Evolutionary conservation across 1,140 invertebrate genomes (phyloP).

Genomic region (Thaumetopoea pityocampa): DNA sequence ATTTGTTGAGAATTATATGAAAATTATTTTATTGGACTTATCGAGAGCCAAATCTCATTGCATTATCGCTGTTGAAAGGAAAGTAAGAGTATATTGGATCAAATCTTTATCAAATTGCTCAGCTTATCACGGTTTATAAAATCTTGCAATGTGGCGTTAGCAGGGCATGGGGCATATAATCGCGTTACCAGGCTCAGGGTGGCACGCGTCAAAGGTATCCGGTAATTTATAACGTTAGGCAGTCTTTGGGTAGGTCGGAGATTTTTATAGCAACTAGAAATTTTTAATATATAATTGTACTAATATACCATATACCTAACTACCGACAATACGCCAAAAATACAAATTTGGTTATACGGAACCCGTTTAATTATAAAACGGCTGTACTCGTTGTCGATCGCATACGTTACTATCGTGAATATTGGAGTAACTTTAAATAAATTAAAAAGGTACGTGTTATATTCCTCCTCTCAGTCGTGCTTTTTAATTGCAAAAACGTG

Average conservation of each 20-base stretch:
- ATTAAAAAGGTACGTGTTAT: too few species aligned
- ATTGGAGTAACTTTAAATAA: too few species aligned
- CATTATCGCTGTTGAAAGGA: too few species aligned
- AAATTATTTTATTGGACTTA: background rate
- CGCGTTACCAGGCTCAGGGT: conserved; percentile 51
- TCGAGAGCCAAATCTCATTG: too few species aligned
- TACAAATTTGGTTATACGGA: conserved; percentile 7
- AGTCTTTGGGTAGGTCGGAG: conserved; percentile 77
- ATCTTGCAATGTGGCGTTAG: conserved; percentile 50
- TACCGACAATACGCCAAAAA: conserved; percentile 37
- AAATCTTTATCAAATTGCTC: too few species aligned
- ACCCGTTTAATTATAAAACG: conserved; percentile 4
- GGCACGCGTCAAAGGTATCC: conserved; percentile 59
- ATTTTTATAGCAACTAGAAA: conserved; percentile 68
- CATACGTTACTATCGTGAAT: too few species aligned
- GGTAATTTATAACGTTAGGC: conserved; percentile 69
- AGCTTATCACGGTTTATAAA: background rate
- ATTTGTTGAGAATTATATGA: background rate
- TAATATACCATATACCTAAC: conserved; percentile 45
- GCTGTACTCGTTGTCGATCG: too few species aligned
- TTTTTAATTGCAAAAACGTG: too few species aligned
- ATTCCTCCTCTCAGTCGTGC: too few species aligned
- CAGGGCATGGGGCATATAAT: conserved; percentile 42
- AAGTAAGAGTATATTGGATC: too few species aligned
- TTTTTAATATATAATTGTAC: conserved; percentile 46